Percentiles rank a stretch among this genome's conserved stretches.
phyloP scores from a whole-genome alignment of 1,140 invertebrate genomes.

The Copidosoma floridanum region DNA sequence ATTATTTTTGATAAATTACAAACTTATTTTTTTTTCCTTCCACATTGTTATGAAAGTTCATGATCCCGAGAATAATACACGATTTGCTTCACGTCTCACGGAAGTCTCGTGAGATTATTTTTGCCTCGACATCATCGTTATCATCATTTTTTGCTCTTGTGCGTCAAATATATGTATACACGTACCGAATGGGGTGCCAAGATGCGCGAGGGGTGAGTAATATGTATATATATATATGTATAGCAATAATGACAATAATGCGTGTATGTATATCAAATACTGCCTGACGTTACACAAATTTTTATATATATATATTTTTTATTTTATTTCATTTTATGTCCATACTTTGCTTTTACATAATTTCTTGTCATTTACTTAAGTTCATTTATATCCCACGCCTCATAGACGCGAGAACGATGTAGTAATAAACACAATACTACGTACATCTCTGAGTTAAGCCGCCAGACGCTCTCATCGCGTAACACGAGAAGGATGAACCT shows the following conservation, averaged over 20 bases:
- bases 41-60: conserved; percentile 1
- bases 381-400: conserved; percentile 2
- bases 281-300: conserved; percentile 14
- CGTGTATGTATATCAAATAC: conserved; percentile 19
- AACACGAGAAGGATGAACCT: no score
- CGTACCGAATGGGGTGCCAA: no score
- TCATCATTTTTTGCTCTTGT: no score
- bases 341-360: no score
- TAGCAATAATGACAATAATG: no score
- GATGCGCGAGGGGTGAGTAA: no score
- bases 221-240: no score
- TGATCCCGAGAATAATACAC: conserved; percentile 6
- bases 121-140: not conserved
- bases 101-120: not conserved
- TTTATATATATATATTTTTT: conserved; percentile 5
- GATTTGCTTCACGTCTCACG: conserved; percentile 8
- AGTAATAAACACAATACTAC: no score
- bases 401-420: not conserved
- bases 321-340: not conserved
- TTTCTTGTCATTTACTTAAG: no score
- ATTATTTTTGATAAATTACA: conserved; percentile 9
- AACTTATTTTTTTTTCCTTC: conserved; percentile 1
- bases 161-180: no score
- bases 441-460: not conserved
- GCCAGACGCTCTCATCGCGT: no score